Conservation (phyloP, 2,113 vertebrate species). For the Channa maculata region DNA sequence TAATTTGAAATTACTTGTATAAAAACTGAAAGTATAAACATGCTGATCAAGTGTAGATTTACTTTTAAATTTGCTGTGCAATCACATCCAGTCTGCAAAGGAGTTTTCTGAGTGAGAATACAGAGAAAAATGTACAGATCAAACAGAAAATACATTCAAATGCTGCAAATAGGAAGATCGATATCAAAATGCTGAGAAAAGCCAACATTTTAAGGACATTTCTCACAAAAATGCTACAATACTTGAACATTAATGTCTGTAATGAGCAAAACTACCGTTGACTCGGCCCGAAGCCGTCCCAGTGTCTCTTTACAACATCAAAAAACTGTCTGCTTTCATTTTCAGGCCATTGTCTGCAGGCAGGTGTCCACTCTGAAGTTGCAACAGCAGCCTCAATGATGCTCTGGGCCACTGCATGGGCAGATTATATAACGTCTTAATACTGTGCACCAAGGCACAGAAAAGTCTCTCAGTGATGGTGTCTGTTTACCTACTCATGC, state of each 20-base stretch:
- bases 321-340: slow-evolving; percentile 47
- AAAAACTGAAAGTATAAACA: neutral
- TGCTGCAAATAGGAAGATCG: neutral
- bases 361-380: slow-evolving; percentile 56
- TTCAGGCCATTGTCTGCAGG: slow-evolving; percentile 62
- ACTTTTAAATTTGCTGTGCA: neutral
- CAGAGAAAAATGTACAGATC: slow-evolving; percentile 16
- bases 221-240: neutral
- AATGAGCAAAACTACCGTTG: slow-evolving; percentile 38
- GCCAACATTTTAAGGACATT: no score
- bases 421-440: slow-evolving; percentile 60
- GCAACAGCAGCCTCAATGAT: slow-evolving; percentile 50
- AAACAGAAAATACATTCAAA: slow-evolving; percentile 1
- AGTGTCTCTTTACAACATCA: slow-evolving; percentile 61
- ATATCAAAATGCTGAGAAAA: no score
- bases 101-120: neutral
- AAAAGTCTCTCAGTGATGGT: slow-evolving; percentile 37
- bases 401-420: slow-evolving; percentile 62
- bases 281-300: slow-evolving; percentile 46
- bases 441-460: slow-evolving; percentile 41
- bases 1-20: no score
- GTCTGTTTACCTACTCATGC: slow-evolving; percentile 27
- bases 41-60: neutral
- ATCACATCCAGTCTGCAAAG: neutral
- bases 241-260: slow-evolving; percentile 30